phyloP scores from a whole-genome alignment of 2,113 vertebrate species.

The Toxotes jaculatrix region DNA sequence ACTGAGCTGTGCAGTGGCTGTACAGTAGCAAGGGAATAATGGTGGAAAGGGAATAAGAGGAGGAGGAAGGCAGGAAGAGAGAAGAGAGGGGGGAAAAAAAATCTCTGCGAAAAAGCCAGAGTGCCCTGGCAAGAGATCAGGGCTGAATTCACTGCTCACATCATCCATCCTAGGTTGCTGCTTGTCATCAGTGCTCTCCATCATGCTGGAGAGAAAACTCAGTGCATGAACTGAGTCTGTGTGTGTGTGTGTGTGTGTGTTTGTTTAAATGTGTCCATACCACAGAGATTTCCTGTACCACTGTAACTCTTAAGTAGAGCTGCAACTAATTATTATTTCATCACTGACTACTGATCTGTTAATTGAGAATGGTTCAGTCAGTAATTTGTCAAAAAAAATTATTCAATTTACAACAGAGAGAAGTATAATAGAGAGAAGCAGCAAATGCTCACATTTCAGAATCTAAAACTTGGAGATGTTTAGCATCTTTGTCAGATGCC shows the following conservation, averaged over 20 bases:
- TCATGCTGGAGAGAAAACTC: constrained; percentile 1
- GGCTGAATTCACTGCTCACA: constrained; percentile 36
- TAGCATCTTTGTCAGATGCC: not conserved
- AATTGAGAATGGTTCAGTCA: not conserved
- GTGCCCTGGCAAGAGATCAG: not conserved
- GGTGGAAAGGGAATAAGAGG: constrained; percentile 12
- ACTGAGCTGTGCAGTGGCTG: constrained; percentile 46
- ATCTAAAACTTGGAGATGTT: not conserved
- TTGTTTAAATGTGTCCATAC: not conserved
- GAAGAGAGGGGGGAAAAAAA: not conserved
- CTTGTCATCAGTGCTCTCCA: constrained; percentile 15
- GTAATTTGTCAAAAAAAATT: not conserved
- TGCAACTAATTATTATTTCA: not conserved
- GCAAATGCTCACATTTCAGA: not conserved
- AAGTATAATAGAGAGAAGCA: no score
- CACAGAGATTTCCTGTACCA: not conserved
- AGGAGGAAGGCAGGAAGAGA: not conserved
- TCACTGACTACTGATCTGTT: not conserved
- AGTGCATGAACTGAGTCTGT: not conserved
- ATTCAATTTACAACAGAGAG: not conserved
- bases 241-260: not conserved
- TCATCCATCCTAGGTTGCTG: constrained; percentile 22
- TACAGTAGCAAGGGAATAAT: constrained; percentile 33
- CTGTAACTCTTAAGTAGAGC: not conserved
- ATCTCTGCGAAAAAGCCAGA: not conserved